Conservation (phyloP, 2,797 vertebrate species). For the Micropoecilia bifurca region DNA sequence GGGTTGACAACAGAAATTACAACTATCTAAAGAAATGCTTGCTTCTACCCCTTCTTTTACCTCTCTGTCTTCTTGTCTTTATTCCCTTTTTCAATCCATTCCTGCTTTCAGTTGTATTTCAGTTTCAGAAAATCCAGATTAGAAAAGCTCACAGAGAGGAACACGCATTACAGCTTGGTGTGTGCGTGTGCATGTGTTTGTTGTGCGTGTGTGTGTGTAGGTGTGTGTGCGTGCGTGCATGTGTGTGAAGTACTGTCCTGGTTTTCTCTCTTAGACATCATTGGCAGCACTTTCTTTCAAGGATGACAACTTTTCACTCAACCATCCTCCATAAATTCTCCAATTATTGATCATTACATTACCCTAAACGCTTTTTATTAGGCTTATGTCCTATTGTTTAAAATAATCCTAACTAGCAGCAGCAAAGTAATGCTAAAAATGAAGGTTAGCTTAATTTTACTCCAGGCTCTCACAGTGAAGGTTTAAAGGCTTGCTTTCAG, state of each 20-base stretch:
- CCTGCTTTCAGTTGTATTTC: conserved; percentile 50
- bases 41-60: conserved; percentile 21
- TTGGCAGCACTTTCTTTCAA: conserved; percentile 59
- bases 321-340: conserved; percentile 71
- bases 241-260: conserved; percentile 51
- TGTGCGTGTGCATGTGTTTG: conserved; percentile 26
- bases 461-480: conserved; percentile 19
- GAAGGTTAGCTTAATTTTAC: conserved; percentile 33
- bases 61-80: conserved; percentile 13
- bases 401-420: conserved; percentile 40
- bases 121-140: conserved; percentile 49
- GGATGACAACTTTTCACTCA: conserved; percentile 60
- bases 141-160: conserved; percentile 38
- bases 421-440: conserved; percentile 41
- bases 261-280: conserved; percentile 52
- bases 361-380: conserved; percentile 60
- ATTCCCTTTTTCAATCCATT: conserved; percentile 14
- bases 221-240: conserved; percentile 17
- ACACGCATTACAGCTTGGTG: conserved; percentile 48
- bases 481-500: conserved; percentile 25
- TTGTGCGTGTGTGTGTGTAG: neutral
- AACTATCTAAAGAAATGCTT: conserved; percentile 77
- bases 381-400: conserved; percentile 58
- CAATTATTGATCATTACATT: conserved; percentile 70
- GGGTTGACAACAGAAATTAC: conserved; percentile 77